These are phyloP conservation scores for Dendrophyllia cribrosa DNA, from an alignment of 64 coral and sea anemone species.

Conservation along the genomic window DNA sequence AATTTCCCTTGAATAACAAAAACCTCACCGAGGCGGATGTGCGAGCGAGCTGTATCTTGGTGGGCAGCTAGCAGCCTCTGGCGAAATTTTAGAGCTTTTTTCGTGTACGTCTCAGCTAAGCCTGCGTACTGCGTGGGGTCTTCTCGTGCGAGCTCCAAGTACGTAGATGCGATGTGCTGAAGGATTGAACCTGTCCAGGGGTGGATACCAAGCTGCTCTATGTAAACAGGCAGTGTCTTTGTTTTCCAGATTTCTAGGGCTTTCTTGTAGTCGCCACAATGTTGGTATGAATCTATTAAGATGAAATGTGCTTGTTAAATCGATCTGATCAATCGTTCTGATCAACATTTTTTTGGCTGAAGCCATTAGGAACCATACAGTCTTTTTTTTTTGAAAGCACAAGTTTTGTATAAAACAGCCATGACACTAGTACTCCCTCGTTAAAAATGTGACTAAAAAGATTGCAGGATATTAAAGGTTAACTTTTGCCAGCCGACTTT, in stretches of 20 bases:
- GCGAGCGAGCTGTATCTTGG: conserved; percentile 53
- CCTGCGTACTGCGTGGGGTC: neutral
- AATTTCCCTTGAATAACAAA: neutral
- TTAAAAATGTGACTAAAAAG: no score
- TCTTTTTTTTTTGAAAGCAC: no score
- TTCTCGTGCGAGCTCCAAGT: neutral
- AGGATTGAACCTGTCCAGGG: conserved; percentile 54
- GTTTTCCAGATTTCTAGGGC: conserved; percentile 19
- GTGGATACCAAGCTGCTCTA: conserved; percentile 37
- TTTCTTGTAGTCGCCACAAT: neutral
- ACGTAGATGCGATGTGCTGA: conserved; percentile 10
- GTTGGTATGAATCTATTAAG: neutral
- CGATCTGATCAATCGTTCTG: no score
- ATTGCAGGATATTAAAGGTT: no score
- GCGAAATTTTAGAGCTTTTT: conserved; percentile 11
- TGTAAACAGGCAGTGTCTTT: conserved; percentile 37
- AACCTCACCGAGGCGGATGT: conserved; percentile 11
- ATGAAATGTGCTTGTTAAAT: no score
- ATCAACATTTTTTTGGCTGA: neutral
- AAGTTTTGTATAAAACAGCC: no score
- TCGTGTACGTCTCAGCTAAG: conserved; percentile 5
- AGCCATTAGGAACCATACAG: neutral
- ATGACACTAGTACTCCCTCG: no score
- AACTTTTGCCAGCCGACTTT: neutral
- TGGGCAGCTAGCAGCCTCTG: conserved; percentile 39